phyloP scores from a whole-genome alignment of 2,888 invertebrate species.

The Ophion obscuratus region DNA sequence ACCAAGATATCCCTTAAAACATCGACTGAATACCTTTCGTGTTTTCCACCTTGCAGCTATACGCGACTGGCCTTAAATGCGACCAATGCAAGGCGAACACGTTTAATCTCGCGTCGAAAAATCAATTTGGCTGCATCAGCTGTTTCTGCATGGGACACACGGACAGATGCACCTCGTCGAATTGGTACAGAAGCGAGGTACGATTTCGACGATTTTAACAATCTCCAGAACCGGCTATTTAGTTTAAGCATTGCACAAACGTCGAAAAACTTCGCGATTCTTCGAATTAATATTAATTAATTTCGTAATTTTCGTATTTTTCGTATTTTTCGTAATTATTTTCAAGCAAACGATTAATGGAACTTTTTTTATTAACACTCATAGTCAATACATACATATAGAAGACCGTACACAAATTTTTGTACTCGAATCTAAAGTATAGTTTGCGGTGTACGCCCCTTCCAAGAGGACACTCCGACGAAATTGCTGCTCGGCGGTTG shows the following conservation, averaged over 20 bases:
- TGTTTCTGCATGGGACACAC: slow-evolving; percentile 99
- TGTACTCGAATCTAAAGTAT: too few relatives aligned
- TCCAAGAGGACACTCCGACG: too few relatives aligned
- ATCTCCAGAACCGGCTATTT: neutral
- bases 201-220: slow-evolving; percentile 35
- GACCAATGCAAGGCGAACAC: slow-evolving; percentile 93
- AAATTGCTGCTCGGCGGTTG: too few relatives aligned
- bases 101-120: slow-evolving; percentile 92
- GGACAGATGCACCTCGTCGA: slow-evolving; percentile 92
- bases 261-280: neutral
- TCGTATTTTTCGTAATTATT: too few relatives aligned
- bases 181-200: slow-evolving; percentile 89
- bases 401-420: too few relatives aligned
- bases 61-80: slow-evolving; percentile 93
- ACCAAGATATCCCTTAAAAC: neutral
- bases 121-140: slow-evolving; percentile 94
- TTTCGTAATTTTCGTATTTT: too few relatives aligned
- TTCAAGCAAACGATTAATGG: too few relatives aligned
- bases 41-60: slow-evolving; percentile 83
- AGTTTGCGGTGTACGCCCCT: too few relatives aligned
- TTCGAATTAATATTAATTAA: neutral
- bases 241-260: neutral
- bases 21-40: slow-evolving; percentile 75
- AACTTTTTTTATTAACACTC: too few relatives aligned
- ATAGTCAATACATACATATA: too few relatives aligned